A percentile compares a stretch with the other conserved stretches of the same genome.
These are phyloP conservation scores for Disparrhopalites patrizii DNA, from an alignment of 2,888 invertebrate genomes.

Conservation along the genomic window DNA sequence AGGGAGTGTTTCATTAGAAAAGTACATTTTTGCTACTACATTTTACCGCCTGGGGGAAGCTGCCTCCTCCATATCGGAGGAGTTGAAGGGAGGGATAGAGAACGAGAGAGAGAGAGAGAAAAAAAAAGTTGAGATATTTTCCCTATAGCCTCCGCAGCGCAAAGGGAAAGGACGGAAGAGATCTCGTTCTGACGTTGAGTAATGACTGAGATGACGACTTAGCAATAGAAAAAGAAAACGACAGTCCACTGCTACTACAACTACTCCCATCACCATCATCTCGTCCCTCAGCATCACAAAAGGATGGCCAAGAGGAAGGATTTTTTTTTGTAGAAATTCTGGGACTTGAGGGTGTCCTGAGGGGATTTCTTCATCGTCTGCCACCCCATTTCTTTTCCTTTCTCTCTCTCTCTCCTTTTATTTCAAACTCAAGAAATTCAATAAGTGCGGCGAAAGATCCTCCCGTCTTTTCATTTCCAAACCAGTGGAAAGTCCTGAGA, in stretches of 20 bases:
- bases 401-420: too few relatives aligned
- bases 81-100: too few relatives aligned
- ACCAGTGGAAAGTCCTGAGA: too few relatives aligned
- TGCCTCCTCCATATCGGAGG: too few relatives aligned
- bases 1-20: too few relatives aligned
- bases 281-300: neutral
- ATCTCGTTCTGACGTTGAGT: neutral
- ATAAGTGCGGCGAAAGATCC: neutral
- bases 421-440: neutral
- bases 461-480: too few relatives aligned
- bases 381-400: neutral
- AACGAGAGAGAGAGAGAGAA: too few relatives aligned
- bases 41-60: too few relatives aligned
- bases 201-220: neutral
- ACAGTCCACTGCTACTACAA: neutral
- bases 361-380: conserved; percentile 18
- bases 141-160: too few relatives aligned
- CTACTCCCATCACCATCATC: neutral
- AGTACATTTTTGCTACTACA: too few relatives aligned
- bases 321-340: conserved; percentile 27
- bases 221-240: neutral
- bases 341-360: conserved; percentile 21
- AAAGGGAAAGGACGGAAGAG: too few relatives aligned
- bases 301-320: neutral
- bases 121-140: too few relatives aligned